Percentiles rank a stretch among this genome's conserved stretches.
Conservation (phyloP, 2,113 vertebrate genomes). For the Calidris pygmaea region DNA sequence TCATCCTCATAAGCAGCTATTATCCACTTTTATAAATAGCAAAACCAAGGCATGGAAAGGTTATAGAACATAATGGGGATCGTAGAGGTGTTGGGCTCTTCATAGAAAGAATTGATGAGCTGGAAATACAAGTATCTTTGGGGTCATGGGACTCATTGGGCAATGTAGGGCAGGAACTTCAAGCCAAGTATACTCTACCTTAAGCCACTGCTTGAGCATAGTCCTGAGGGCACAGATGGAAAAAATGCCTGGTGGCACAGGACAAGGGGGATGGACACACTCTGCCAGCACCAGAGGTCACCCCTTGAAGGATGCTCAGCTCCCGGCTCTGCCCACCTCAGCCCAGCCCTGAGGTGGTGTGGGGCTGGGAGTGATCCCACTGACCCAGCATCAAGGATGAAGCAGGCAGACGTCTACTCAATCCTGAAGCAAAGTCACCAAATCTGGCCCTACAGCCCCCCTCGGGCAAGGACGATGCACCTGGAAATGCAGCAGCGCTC, state of each 20-base stretch:
- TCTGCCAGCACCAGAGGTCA: not conserved
- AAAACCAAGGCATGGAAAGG: not conserved
- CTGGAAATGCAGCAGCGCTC: not conserved
- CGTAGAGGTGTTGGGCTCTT: not conserved
- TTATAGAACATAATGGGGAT: not conserved
- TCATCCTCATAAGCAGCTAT: not conserved
- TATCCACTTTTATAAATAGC: not conserved
- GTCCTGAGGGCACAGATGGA: not conserved
- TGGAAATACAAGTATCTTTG: not conserved
- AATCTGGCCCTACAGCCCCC: not conserved
- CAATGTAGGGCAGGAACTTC: not conserved
- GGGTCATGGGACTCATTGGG: not conserved
- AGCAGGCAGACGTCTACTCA: not conserved
- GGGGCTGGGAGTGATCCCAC: not conserved
- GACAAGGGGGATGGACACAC: not conserved
- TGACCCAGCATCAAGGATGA: not conserved
- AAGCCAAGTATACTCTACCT: not conserved
- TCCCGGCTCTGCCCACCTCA: not conserved
- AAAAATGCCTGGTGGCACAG: not conserved
- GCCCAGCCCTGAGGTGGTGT: not conserved
- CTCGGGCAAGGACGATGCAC: fast-evolving
- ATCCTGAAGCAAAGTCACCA: not conserved
- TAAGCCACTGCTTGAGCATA: not conserved
- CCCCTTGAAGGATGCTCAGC: not conserved
- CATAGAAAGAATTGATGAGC: not conserved